These are phyloP conservation scores for Girardinichthys multiradiatus DNA, from an alignment of 2,113 vertebrate species.

Conservation along the genomic window DNA sequence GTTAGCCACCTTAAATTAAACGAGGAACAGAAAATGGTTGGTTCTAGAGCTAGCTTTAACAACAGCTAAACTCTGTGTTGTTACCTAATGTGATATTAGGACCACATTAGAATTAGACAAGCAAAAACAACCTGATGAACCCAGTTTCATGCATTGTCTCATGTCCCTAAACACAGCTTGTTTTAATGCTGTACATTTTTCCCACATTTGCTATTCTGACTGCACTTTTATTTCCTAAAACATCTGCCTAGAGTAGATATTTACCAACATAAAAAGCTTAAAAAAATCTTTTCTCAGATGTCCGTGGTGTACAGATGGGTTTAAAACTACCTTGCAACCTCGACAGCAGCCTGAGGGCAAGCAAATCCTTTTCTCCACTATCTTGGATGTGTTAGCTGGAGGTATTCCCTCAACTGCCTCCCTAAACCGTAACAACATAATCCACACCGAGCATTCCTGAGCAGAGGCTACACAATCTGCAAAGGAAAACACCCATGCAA, in stretches of 20 bases:
- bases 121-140: too few species aligned
- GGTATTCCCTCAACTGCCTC: conserved; percentile 70
- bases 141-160: too few species aligned
- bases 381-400: conserved; percentile 57
- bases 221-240: neutral
- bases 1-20: too few species aligned
- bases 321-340: conserved; percentile 53
- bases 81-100: too few species aligned
- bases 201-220: neutral
- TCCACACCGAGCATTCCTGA: conserved; percentile 55
- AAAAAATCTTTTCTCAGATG: conserved; percentile 39
- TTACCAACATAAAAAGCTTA: conserved; percentile 22
- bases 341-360: conserved; percentile 61
- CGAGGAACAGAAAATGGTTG: too few species aligned
- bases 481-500: conserved; percentile 62
- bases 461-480: conserved; percentile 58
- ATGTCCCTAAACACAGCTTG: neutral
- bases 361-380: conserved; percentile 64
- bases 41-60: too few species aligned
- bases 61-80: too few species aligned
- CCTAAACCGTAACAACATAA: conserved; percentile 65
- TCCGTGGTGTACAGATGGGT: conserved; percentile 43
- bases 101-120: too few species aligned
- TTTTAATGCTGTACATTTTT: neutral
- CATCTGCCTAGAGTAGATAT: conserved; percentile 13